Evolutionary conservation across 2,888 invertebrate species (phyloP).

Genomic region (Therioaphis trifolii): DNA sequence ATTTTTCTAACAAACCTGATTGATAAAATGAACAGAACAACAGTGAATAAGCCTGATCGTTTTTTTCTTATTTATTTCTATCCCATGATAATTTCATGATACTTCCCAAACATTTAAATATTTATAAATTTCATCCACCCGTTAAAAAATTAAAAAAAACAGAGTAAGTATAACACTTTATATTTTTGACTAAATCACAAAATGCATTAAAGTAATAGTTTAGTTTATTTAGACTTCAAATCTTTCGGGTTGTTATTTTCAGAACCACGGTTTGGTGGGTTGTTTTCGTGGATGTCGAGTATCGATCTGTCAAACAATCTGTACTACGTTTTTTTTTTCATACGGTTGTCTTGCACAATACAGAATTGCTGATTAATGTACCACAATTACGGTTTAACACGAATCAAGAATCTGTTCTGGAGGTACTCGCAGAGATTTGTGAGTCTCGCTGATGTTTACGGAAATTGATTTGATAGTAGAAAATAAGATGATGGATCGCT

Average conservation of each 20-base stretch:
- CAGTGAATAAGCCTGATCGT: not conserved
- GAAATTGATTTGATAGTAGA: constrained; percentile 46
- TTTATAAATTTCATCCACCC: no score
- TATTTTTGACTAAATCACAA: not conserved
- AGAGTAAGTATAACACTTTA: no score
- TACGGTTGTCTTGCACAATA: constrained; percentile 45
- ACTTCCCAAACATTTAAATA: no score
- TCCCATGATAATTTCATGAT: no score
- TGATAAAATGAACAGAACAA: no score
- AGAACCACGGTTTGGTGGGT: not conserved
- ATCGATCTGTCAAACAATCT: constrained; percentile 7
- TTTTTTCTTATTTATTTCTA: not conserved
- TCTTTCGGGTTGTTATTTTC: not conserved
- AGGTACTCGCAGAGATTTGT: constrained; percentile 24
- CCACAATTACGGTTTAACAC: constrained; percentile 36
- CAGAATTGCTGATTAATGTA: constrained; percentile 50
- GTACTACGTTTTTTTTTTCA: not conserved
- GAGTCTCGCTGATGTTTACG: constrained; percentile 38
- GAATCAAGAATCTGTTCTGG: constrained; percentile 14
- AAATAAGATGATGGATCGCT: constrained; percentile 46
- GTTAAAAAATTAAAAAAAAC: no score
- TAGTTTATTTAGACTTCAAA: not conserved
- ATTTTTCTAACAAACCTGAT: no score
- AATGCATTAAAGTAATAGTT: not conserved
- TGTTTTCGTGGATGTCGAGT: not conserved